Evolutionary conservation across 2,888 invertebrate genomes (phyloP).

Genomic region (Eupithecia pulchellata): DNA sequence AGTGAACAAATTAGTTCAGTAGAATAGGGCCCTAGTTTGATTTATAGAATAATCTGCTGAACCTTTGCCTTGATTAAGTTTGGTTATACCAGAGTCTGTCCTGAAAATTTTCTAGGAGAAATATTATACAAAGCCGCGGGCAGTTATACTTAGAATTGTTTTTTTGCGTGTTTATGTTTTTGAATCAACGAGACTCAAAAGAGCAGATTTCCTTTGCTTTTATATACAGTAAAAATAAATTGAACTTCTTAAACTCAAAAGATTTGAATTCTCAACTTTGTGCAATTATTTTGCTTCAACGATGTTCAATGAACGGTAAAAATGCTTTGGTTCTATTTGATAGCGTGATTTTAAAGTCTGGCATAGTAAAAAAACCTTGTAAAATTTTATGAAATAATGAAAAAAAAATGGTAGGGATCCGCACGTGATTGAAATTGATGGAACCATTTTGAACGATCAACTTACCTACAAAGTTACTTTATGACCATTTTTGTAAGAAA

Average conservation of each 20-base stretch:
- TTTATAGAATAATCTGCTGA: neutral
- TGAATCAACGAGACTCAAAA: neutral
- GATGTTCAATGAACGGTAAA: constrained; percentile 10
- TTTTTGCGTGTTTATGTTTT: neutral
- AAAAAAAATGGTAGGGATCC: neutral
- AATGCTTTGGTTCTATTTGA: neutral
- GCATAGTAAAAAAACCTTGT: neutral
- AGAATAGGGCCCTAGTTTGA: neutral
- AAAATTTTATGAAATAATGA: neutral
- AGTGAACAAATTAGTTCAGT: neutral
- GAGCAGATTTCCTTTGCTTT: neutral
- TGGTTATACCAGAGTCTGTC: too few species aligned
- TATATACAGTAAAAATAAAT: neutral
- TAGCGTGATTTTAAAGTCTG: constrained; percentile 9
- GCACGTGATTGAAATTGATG: neutral
- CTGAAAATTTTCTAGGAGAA: neutral
- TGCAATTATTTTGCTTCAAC: constrained; percentile 19
- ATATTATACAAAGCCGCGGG: neutral
- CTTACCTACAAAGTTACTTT: too few species aligned
- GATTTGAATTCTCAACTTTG: neutral
- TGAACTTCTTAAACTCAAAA: neutral
- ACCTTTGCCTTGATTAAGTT: neutral
- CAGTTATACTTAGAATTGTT: neutral
- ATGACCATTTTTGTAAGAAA: too few species aligned
- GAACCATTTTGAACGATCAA: neutral